Conservation (phyloP, 2,888 invertebrate species). For the Adela reaumurella region DNA sequence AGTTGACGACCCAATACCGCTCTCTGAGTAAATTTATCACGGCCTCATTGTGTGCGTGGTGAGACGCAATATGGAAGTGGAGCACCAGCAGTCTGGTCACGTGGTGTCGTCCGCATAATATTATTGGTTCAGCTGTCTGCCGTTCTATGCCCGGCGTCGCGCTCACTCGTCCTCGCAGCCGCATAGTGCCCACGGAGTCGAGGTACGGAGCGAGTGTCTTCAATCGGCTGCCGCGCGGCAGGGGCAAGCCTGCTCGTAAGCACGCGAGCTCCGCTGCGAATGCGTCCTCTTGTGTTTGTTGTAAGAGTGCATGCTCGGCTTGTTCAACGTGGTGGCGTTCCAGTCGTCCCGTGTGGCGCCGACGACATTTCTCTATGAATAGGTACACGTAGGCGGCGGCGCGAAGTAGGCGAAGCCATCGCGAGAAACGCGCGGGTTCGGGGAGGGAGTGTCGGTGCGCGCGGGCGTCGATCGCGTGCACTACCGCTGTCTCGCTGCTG, state of each 20-base stretch:
- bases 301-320: background rate
- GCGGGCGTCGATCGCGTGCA: background rate
- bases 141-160: background rate
- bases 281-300: background rate
- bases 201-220: background rate
- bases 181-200: background rate
- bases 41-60: conserved; percentile 7
- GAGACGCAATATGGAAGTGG: conserved; percentile 3
- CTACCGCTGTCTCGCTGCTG: background rate
- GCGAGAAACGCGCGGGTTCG: background rate
- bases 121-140: conserved; percentile 5
- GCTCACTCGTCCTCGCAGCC: conserved; percentile 1
- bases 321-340: background rate
- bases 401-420: background rate
- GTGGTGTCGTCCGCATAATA: conserved; percentile 8
- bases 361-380: background rate
- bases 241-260: background rate
- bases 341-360: background rate
- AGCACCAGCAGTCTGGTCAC: conserved; percentile 7
- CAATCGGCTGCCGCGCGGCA: background rate
- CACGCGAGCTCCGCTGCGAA: background rate
- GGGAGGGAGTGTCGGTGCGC: background rate
- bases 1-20: conserved; percentile 5
- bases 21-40: conserved; percentile 10
- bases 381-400: background rate